Percentiles rank a stretch among this genome's conserved stretches.
Conservation (phyloP, 2,113 vertebrate species). For the Odontophorus gujanensis region DNA sequence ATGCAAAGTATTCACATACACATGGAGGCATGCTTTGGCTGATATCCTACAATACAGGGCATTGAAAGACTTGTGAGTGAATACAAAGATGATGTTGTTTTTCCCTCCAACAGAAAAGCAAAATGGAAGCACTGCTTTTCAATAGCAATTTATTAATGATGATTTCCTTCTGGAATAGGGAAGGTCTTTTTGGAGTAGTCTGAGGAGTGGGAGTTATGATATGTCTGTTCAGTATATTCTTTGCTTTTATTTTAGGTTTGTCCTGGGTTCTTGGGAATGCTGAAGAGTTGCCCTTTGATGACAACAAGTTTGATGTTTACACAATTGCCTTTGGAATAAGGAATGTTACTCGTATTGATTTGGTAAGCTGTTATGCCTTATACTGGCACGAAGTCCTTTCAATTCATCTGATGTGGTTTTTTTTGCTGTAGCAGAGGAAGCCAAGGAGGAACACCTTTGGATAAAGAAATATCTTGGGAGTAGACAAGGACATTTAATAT, state of each 20-base stretch:
- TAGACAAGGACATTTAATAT: background rate
- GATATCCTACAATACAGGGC: background rate
- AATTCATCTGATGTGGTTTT: background rate
- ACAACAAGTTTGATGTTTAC: conserved; percentile 93
- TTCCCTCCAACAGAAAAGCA: background rate
- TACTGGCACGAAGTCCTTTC: background rate
- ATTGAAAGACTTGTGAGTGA: background rate
- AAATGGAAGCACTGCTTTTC: background rate
- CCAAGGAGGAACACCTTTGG: background rate
- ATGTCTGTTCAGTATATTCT: background rate
- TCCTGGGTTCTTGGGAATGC: conserved; percentile 95
- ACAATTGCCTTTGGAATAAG: conserved; percentile 96
- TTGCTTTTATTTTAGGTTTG: conserved; percentile 80
- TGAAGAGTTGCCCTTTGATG: conserved; percentile 93
- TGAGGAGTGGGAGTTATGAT: background rate
- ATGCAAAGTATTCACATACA: rapidly evolving
- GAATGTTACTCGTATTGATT: conserved; percentile 91
- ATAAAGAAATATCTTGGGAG: background rate
- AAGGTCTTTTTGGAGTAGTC: background rate
- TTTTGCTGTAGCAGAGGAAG: background rate
- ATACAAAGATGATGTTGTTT: background rate
- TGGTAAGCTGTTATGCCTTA: conserved; percentile 63
- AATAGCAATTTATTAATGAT: background rate
- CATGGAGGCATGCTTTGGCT: background rate
- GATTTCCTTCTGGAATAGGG: background rate